phyloP scores from a whole-genome alignment of 2,797 vertebrate species.

The Brachymystax lenok region DNA sequence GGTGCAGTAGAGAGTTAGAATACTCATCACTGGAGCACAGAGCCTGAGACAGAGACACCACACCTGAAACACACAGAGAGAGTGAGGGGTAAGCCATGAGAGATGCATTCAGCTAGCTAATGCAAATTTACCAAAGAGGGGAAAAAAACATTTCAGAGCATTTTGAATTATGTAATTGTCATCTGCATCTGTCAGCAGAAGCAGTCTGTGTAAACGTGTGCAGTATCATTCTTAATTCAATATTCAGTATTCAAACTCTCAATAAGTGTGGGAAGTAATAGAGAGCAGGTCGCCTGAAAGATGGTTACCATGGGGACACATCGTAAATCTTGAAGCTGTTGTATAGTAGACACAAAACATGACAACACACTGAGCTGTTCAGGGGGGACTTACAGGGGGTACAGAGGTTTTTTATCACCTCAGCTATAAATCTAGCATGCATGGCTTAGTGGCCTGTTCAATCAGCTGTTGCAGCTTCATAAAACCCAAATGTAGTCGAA shows the following conservation, averaged over 20 bases:
- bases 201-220: neutral
- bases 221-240: neutral
- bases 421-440: constrained; percentile 7
- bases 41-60: constrained; percentile 87
- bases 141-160: neutral
- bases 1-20: constrained; percentile 86
- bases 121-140: neutral
- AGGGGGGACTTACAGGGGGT: constrained; percentile 24
- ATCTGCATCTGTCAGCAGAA: neutral
- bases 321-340: constrained; percentile 43
- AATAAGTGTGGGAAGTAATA: neutral
- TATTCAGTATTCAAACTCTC: neutral
- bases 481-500: neutral
- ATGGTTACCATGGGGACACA: constrained; percentile 13
- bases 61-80: constrained; percentile 66
- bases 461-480: constrained; percentile 14
- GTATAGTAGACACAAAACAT: constrained; percentile 12
- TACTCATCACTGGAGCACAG: constrained; percentile 88
- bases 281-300: neutral
- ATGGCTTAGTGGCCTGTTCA: constrained; percentile 17
- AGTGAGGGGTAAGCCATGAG: constrained; percentile 3
- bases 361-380: neutral
- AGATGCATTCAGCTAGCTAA: neutral
- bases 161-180: neutral
- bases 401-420: constrained; percentile 26